Conservation (phyloP, 2,797 vertebrate genomes). For the Bovichtus variegatus region DNA sequence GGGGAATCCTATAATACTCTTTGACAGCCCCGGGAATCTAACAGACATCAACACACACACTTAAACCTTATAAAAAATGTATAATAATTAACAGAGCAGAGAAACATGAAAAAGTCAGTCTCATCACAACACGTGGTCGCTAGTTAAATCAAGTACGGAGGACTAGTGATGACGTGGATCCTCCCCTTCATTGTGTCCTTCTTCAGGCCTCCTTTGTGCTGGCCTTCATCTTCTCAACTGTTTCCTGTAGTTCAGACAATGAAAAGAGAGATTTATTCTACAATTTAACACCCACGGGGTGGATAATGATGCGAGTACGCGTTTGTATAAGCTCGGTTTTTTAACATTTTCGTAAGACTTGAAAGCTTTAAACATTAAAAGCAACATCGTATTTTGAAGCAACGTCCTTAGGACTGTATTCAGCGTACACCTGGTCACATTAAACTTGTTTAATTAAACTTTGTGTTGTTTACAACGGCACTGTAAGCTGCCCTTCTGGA, state of each 20-base stretch:
- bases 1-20: conserved; percentile 68
- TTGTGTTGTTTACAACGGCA: conserved; percentile 38
- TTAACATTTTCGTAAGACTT: no score
- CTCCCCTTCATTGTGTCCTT: conserved; percentile 63
- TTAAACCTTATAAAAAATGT: conserved; percentile 60
- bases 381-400: conserved; percentile 1
- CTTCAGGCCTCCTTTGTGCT: conserved; percentile 94
- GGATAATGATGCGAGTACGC: neutral
- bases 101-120: conserved; percentile 77
- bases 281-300: neutral
- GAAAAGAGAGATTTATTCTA: neutral
- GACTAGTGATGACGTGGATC: conserved; percentile 61
- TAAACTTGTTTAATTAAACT: conserved; percentile 20
- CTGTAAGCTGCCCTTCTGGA: conserved; percentile 41
- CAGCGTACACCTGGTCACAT: neutral
- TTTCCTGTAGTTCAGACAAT: conserved; percentile 86
- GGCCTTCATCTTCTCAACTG: conserved; percentile 92
- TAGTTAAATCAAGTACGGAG: conserved; percentile 80
- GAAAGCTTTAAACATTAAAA: neutral
- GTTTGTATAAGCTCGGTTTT: neutral
- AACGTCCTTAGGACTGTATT: neutral
- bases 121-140: conserved; percentile 72
- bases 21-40: conserved; percentile 68
- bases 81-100: conserved; percentile 82
- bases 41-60: conserved; percentile 76